Conservation (phyloP, 1,140 invertebrate genomes). For the Brachionus angularis region DNA sequence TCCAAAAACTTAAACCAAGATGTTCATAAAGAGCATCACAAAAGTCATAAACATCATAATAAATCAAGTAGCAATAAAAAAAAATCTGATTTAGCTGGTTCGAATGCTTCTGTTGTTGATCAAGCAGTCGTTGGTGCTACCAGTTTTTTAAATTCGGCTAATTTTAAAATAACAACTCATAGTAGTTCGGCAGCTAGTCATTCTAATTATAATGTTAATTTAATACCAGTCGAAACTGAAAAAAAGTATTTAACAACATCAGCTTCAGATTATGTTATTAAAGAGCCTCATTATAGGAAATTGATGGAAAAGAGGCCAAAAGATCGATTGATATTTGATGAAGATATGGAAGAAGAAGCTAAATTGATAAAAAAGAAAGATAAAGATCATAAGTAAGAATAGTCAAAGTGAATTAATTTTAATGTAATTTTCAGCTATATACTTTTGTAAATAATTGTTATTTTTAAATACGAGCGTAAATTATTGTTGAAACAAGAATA, state of each 20-base stretch:
- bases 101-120: slow-evolving; percentile 15
- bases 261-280: slow-evolving; percentile 7
- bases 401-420: too few relatives aligned
- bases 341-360: background rate
- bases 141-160: slow-evolving; percentile 14
- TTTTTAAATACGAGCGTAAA: too few relatives aligned
- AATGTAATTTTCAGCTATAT: too few relatives aligned
- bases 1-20: background rate
- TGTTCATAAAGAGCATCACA: too few relatives aligned
- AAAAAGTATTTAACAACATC: background rate
- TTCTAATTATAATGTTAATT: slow-evolving; percentile 41
- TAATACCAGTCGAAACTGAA: slow-evolving; percentile 15
- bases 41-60: background rate
- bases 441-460: too few relatives aligned
- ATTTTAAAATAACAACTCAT: background rate
- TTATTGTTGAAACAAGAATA: too few relatives aligned
- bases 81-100: slow-evolving; percentile 32
- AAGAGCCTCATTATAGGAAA: background rate
- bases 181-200: background rate
- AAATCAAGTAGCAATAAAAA: background rate
- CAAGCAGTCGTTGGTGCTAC: slow-evolving; percentile 31
- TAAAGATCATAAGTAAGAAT: too few relatives aligned
- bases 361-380: too few relatives aligned
- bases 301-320: background rate
- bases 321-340: background rate